Conservation (phyloP, 2,113 vertebrate species). For the Aix galericulata region DNA sequence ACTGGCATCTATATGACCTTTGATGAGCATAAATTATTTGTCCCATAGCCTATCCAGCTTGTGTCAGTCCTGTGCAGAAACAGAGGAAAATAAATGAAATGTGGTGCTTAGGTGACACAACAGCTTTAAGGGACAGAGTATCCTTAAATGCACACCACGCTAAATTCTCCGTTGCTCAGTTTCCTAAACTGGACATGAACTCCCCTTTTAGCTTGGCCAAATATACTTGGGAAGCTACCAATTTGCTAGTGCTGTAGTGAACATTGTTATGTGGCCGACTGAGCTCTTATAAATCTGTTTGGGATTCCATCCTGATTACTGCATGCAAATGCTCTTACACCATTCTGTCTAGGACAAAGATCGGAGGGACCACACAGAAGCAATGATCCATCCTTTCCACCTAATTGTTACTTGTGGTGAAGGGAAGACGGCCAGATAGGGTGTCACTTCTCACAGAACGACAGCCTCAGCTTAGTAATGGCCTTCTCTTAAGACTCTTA, state of each 20-base stretch:
- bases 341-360: not conserved
- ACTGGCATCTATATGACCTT: not conserved
- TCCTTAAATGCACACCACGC: not conserved
- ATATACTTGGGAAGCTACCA: not conserved
- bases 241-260: not conserved
- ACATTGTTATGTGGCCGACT: not conserved
- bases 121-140: not conserved
- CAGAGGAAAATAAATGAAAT: not conserved
- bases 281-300: not conserved
- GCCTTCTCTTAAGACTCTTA: not conserved
- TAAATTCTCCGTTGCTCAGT: not conserved
- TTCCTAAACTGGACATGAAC: not conserved
- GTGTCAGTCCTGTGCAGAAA: not conserved
- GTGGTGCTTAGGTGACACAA: not conserved
- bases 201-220: not conserved
- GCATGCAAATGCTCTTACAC: conserved; percentile 7
- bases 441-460: not conserved
- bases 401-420: not conserved
- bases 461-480: not conserved
- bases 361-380: conserved; percentile 14
- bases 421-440: not conserved
- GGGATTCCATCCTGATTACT: conserved; percentile 32
- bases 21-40: not conserved
- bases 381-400: not conserved
- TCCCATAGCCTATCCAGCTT: not conserved